These are phyloP conservation scores for Masticophis lateralis DNA, from an alignment of 2,797 vertebrate species.

Conservation along the genomic window DNA sequence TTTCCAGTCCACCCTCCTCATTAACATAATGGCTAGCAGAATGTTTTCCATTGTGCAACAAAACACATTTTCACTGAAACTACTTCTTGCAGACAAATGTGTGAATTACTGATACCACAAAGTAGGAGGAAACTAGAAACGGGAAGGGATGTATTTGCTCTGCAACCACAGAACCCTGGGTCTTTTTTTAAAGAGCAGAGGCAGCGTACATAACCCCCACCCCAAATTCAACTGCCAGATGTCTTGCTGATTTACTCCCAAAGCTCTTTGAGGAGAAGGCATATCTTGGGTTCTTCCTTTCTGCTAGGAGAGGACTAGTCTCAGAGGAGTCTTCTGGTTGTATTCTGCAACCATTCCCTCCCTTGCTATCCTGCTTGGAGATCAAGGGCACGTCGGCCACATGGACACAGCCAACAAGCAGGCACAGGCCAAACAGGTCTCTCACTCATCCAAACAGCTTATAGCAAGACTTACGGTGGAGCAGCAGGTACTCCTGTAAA, in stretches of 20 bases:
- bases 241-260: neutral
- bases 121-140: conserved; percentile 16
- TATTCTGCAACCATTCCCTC: neutral
- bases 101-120: conserved; percentile 18
- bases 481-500: neutral
- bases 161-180: neutral
- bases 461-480: neutral
- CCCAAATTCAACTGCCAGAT: neutral
- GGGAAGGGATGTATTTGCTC: conserved; percentile 17
- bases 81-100: conserved; percentile 30
- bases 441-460: neutral
- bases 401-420: neutral
- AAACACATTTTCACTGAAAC: conserved; percentile 42
- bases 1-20: neutral
- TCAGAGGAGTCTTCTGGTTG: neutral
- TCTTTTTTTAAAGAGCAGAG: neutral
- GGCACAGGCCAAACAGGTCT: neutral
- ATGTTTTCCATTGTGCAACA: neutral
- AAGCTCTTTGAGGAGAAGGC: conserved; percentile 36
- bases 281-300: neutral
- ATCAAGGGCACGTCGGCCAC: neutral
- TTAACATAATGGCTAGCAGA: neutral
- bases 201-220: neutral
- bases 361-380: neutral
- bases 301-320: neutral